Evolutionary conservation across 2,797 vertebrate genomes (phyloP).

Genomic region (Tokudaia muenninki): DNA sequence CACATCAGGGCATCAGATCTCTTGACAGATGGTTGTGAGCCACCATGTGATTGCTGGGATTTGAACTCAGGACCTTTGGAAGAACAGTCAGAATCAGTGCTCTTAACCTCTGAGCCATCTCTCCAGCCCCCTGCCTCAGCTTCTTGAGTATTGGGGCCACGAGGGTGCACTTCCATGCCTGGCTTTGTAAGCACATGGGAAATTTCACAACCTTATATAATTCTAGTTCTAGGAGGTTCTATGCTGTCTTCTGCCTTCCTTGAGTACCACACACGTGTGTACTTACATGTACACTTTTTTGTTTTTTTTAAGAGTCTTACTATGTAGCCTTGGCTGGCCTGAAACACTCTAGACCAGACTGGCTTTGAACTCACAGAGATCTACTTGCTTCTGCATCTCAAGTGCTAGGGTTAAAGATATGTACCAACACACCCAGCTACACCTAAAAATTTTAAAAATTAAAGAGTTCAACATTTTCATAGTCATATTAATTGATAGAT

Average conservation of each 20-base stretch:
- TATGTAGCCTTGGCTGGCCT: not conserved
- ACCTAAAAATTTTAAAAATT: not conserved
- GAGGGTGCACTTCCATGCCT: not conserved
- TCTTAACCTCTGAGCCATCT: too few relatives aligned
- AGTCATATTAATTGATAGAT: not conserved
- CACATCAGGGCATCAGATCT: too few relatives aligned
- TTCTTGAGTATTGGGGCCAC: not conserved
- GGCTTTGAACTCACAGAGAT: not conserved
- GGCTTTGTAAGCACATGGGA: not conserved
- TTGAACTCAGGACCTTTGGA: too few relatives aligned
- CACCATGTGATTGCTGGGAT: too few relatives aligned
- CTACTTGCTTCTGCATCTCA: not conserved
- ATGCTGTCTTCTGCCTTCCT: not conserved
- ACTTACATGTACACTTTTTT: not conserved
- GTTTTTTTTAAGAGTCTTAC: not conserved
- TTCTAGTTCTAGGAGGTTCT: not conserved
- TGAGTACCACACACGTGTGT: too few relatives aligned
- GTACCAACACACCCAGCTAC: not conserved
- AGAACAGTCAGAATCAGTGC: too few relatives aligned
- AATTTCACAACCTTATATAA: not conserved
- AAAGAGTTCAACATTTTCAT: not conserved
- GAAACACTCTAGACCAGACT: not conserved
- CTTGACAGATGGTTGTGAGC: too few relatives aligned
- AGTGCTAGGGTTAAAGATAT: not conserved
- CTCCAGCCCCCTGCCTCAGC: not conserved